A percentile compares a stretch with the other conserved stretches of the same genome.
phyloP scores from a whole-genome alignment of 2,113 vertebrate species.

The Grammatotria lemairii region DNA sequence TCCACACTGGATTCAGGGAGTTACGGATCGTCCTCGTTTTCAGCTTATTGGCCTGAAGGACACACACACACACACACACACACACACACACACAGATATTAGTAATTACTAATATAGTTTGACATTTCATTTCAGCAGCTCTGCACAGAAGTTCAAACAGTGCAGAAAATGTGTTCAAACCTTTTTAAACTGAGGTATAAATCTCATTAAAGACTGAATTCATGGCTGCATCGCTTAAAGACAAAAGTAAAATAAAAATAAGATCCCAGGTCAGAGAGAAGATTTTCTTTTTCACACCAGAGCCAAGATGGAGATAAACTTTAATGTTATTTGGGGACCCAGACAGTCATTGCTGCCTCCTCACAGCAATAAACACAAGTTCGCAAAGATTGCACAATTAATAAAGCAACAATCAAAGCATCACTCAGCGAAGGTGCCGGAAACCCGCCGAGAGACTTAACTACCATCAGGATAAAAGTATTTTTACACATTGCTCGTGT shows the following conservation, averaged over 20 bases:
- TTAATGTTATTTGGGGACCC: not conserved
- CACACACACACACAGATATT: accelerated
- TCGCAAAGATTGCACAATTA: not conserved
- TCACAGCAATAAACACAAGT: not conserved
- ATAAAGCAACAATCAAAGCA: not conserved
- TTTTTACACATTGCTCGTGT: not conserved
- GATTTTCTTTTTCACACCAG: not conserved
- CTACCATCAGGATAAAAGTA: not conserved
- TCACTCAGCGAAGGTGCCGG: not conserved
- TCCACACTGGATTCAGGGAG: slow-evolving; percentile 83
- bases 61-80: not conserved
- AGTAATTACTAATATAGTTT: not conserved
- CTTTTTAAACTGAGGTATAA: not conserved
- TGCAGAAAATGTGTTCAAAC: not conserved
- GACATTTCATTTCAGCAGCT: not conserved
- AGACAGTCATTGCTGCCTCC: accelerated
- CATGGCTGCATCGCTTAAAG: not conserved
- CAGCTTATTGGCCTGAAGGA: slow-evolving; percentile 80
- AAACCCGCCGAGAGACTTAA: accelerated
- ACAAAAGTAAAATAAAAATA: not conserved
- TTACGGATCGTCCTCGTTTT: slow-evolving; percentile 84
- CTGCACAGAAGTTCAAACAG: not conserved
- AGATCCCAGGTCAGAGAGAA: not conserved
- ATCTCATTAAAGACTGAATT: not conserved
- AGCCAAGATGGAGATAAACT: not conserved